These are phyloP conservation scores for Thomomys bottae DNA, from an alignment of 2,113 vertebrate species.

Conservation along the genomic window DNA sequence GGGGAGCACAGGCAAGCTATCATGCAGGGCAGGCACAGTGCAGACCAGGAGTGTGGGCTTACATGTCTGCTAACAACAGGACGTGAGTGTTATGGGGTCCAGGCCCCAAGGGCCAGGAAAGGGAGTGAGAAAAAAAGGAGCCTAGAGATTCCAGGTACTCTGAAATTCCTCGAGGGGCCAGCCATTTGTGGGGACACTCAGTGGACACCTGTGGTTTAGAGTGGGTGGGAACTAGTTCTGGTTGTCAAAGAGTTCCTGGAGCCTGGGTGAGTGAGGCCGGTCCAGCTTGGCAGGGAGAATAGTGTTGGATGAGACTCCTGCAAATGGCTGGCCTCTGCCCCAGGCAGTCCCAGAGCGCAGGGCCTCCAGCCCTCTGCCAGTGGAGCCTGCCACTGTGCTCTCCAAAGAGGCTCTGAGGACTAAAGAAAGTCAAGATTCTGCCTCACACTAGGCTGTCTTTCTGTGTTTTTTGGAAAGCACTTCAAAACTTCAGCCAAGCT, in stretches of 20 bases:
- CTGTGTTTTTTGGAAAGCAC: neutral
- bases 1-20: neutral
- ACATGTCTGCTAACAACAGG: rapidly evolving
- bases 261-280: neutral
- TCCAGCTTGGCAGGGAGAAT: neutral
- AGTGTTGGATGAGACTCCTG: rapidly evolving
- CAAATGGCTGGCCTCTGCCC: neutral
- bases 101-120: neutral
- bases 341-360: too few relatives aligned
- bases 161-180: neutral
- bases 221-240: neutral
- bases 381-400: too few relatives aligned
- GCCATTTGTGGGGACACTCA: too few relatives aligned
- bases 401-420: too few relatives aligned
- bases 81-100: neutral
- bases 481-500: neutral
- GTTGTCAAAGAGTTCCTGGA: neutral
- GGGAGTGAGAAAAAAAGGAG: neutral
- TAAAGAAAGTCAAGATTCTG: neutral
- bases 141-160: neutral
- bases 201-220: neutral
- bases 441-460: neutral
- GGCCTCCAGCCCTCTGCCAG: too few relatives aligned
- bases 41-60: neutral
- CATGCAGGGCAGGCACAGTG: neutral